Evolutionary conservation across 1,140 invertebrate genomes (phyloP).

Genomic region (Eurosta solidaginis): DNA sequence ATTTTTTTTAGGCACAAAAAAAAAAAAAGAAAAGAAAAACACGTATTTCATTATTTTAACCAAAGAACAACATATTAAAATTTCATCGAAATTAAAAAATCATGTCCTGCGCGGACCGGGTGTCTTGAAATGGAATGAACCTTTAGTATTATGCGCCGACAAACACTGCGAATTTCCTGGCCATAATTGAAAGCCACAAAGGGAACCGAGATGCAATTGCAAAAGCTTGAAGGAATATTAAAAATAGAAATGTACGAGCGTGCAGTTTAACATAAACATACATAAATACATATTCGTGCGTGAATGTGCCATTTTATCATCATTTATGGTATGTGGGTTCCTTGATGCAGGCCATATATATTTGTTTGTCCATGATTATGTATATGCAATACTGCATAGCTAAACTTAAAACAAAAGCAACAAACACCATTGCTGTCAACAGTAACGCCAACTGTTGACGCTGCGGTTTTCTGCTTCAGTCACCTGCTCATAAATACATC

Average conservation of each 20-base stretch:
- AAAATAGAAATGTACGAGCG: not conserved
- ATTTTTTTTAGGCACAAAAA: no score
- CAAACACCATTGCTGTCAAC: constrained; percentile 6
- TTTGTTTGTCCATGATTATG: no score
- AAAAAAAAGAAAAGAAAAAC: no score
- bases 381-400: no score
- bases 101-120: no score
- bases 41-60: no score
- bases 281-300: not conserved
- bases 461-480: constrained; percentile 4
- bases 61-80: no score
- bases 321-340: no score
- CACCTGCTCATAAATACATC: not conserved
- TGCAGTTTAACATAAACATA: not conserved
- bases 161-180: constrained; percentile 20
- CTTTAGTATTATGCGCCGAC: not conserved
- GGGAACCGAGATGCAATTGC: not conserved
- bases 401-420: not conserved
- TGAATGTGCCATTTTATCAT: no score
- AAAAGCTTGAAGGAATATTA: not conserved
- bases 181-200: constrained; percentile 21
- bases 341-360: no score
- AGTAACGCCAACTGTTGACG: constrained; percentile 8
- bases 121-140: no score
- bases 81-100: no score